phyloP scores from a whole-genome alignment of 1,140 invertebrate species.

The Rhopalosiphum maidis region DNA sequence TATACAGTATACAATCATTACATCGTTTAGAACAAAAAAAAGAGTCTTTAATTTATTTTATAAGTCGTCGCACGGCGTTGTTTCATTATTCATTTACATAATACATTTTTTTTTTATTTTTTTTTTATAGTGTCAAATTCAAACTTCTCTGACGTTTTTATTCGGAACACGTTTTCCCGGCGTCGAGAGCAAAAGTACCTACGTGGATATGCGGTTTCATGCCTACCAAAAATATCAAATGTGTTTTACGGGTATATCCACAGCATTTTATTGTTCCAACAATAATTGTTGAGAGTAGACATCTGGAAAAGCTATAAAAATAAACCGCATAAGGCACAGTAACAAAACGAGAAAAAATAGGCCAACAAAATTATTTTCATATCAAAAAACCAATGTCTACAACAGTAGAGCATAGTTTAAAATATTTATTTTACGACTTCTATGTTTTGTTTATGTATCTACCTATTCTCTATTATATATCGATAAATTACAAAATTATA shows the following conservation, averaged over 20 bases:
- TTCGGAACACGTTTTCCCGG: constrained; percentile 11
- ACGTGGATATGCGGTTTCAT: not conserved
- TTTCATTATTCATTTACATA: constrained; percentile 36
- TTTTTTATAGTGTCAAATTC: constrained; percentile 18
- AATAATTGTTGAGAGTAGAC: constrained; percentile 35
- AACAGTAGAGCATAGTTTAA: not conserved
- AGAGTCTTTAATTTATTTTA: constrained; percentile 25
- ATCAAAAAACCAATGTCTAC: not conserved
- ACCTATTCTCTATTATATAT: not conserved
- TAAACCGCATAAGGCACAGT: not conserved
- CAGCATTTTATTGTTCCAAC: constrained; percentile 1
- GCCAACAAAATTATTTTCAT: not conserved
- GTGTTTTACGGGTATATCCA: not conserved
- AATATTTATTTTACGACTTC: not conserved
- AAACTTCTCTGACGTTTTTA: constrained; percentile 30
- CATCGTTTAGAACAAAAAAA: not conserved
- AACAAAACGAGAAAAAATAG: not conserved
- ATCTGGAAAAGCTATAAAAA: not conserved
- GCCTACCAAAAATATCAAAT: not conserved
- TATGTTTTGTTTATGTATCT: not conserved
- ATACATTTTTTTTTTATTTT: not conserved
- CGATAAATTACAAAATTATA: too few species aligned
- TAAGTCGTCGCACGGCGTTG: constrained; percentile 1
- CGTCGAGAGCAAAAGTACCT: constrained; percentile 15
- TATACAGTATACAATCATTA: not conserved